phyloP scores from a whole-genome alignment of 2,113 vertebrate genomes.

The Rissa tridactyla region DNA sequence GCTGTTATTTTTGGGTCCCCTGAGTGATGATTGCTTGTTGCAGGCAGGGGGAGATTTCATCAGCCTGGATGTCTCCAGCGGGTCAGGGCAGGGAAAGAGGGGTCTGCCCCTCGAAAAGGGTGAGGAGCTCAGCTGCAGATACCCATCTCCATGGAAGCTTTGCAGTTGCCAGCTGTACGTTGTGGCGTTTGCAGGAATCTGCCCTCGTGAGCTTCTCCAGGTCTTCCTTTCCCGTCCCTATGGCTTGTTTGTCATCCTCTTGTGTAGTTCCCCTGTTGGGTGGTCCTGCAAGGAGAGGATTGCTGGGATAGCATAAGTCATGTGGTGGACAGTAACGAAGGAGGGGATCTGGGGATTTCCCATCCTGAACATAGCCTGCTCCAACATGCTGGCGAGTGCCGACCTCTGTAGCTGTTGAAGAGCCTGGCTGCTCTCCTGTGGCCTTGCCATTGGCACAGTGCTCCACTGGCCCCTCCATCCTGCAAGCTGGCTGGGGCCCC shows the following conservation, averaged over 20 bases:
- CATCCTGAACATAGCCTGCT: neutral
- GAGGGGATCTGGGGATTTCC: neutral
- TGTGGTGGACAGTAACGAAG: neutral
- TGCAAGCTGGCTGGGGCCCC: neutral
- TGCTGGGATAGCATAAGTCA: neutral
- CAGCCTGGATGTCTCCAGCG: neutral
- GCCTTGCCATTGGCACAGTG: neutral
- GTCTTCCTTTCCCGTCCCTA: neutral
- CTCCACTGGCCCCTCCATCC: neutral
- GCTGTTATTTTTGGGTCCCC: neutral
- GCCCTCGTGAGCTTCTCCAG: neutral
- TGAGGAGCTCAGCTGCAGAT: neutral
- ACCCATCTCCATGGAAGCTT: neutral
- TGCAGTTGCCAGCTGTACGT: fast-evolving
- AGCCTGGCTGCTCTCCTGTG: neutral
- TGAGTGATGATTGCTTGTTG: neutral
- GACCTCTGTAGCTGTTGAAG: neutral
- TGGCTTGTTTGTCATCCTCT: neutral
- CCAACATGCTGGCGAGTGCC: fast-evolving
- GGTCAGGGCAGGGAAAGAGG: neutral
- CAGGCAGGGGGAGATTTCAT: neutral
- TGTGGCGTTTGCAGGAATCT: neutral
- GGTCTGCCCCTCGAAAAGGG: neutral
- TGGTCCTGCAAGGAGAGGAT: neutral
- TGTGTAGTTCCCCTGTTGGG: neutral